Conservation (phyloP, 2,113 vertebrate species). For the Poecile atricapillus region DNA sequence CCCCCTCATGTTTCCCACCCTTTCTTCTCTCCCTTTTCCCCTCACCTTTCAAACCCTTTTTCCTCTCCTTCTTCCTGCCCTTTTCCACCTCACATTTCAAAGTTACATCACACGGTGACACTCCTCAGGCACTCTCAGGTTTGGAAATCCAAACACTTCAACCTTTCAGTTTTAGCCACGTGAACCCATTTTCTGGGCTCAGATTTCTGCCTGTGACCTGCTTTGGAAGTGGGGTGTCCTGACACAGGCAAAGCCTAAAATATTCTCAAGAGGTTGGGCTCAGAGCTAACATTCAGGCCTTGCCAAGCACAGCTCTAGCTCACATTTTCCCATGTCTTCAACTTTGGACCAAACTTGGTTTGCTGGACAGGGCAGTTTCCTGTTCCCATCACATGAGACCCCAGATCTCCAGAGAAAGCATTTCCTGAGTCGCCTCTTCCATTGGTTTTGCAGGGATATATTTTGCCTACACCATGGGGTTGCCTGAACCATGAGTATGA, state of each 20-base stretch:
- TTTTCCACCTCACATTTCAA: neutral
- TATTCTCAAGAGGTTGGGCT: neutral
- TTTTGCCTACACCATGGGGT: neutral
- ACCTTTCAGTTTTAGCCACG: neutral
- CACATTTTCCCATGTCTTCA: neutral
- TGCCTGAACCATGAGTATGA: neutral
- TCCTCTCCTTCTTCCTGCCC: too few relatives aligned
- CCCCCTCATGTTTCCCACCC: neutral
- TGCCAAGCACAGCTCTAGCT: neutral
- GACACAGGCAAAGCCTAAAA: neutral
- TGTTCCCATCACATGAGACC: neutral
- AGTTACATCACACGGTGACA: rapidly evolving
- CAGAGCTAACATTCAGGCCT: neutral
- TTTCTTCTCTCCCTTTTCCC: neutral
- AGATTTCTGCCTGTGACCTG: neutral
- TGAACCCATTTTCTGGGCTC: neutral
- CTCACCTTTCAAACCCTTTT: neutral
- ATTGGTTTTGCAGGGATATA: neutral
- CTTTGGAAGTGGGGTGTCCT: neutral
- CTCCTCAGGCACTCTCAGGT: neutral
- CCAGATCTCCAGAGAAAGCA: neutral
- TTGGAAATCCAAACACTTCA: neutral
- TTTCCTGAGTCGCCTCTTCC: neutral
- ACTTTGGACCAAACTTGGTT: neutral
- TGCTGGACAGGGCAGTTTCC: neutral